phyloP scores from a whole-genome alignment of 2,888 invertebrate species.

The Chloromyia formosa region DNA sequence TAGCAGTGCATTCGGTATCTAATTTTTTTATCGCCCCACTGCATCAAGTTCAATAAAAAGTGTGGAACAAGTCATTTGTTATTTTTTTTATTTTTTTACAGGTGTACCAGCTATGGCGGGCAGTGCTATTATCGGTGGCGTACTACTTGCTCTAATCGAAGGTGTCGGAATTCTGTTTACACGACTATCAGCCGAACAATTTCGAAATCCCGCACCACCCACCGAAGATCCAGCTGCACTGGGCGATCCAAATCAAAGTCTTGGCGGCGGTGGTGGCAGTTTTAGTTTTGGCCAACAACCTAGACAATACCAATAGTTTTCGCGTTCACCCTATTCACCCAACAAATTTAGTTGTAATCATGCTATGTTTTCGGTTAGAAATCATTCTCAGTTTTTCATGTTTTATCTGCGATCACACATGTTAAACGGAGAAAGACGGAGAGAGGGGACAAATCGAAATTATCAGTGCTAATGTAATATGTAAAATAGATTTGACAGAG shows the following conservation, averaged over 20 bases:
- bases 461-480: too few species aligned
- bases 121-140: conserved; percentile 95
- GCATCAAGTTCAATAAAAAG: too few species aligned
- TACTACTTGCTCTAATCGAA: conserved; percentile 95
- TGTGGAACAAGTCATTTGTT: too few species aligned
- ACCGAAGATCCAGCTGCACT: conserved; percentile 81
- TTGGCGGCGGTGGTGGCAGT: conserved; percentile 24
- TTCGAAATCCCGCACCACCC: conserved; percentile 81
- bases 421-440: too few species aligned
- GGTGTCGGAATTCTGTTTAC: conserved; percentile 96
- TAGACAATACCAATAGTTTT: conserved; percentile 59
- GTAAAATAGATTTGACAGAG: too few species aligned
- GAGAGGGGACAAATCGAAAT: too few species aligned
- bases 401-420: too few species aligned
- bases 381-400: too few species aligned
- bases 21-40: too few species aligned
- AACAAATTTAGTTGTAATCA: too few species aligned
- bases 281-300: conserved; percentile 58
- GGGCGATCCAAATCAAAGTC: conserved; percentile 66
- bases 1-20: too few species aligned
- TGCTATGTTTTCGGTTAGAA: not conserved
- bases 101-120: conserved; percentile 88
- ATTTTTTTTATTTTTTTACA: conserved; percentile 57
- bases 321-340: not conserved
- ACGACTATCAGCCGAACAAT: conserved; percentile 90